These are phyloP conservation scores for Mercenaria mercenaria DNA, from an alignment of 1,140 invertebrate genomes.

Conservation along the genomic window DNA sequence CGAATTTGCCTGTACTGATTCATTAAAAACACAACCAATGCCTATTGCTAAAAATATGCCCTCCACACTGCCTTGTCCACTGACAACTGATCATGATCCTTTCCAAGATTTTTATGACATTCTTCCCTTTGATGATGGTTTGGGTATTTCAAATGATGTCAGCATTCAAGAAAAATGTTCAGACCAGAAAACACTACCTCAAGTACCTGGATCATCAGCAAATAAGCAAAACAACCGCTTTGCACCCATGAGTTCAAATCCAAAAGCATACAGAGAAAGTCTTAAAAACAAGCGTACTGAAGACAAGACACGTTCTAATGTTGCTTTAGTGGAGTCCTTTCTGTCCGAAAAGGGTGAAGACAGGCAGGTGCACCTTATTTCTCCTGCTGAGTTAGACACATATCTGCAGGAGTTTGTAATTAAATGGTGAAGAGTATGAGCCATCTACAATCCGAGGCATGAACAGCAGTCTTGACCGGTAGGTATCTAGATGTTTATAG, in stretches of 20 bases:
- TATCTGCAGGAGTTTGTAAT: background rate
- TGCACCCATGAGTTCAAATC: background rate
- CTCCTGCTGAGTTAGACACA: background rate
- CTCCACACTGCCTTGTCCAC: no score
- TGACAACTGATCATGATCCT: no score
- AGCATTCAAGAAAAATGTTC: no score
- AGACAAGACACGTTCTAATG: background rate
- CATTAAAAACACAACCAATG: no score
- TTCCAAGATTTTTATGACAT: no score
- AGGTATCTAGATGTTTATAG: background rate
- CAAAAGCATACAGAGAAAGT: background rate
- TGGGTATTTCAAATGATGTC: no score
- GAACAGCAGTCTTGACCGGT: background rate
- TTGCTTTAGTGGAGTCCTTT: no score
- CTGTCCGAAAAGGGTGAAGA: background rate
- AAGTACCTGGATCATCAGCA: no score
- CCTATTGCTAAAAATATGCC: no score
- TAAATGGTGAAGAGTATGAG: background rate
- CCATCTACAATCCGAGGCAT: background rate
- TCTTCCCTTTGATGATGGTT: no score
- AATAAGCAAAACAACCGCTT: background rate
- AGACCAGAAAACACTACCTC: no score
- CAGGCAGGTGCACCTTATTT: background rate
- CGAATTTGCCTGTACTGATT: no score
- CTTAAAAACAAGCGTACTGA: background rate